Percentiles rank a stretch among this genome's conserved stretches.
These are phyloP conservation scores for Narcine bancroftii DNA, from an alignment of 2,113 vertebrate species.

Conservation along the genomic window DNA sequence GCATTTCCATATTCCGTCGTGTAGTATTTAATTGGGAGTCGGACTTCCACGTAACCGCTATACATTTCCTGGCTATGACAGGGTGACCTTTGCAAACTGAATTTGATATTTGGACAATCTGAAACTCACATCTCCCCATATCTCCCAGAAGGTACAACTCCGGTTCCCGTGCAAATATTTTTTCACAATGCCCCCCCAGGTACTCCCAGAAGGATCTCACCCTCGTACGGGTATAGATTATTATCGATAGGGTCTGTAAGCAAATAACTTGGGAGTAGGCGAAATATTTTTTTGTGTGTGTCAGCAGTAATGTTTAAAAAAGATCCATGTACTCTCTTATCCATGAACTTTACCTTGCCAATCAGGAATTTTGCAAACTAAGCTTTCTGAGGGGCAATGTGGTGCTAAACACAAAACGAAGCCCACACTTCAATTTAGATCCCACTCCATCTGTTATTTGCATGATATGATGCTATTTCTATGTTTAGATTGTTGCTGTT, in stretches of 20 bases:
- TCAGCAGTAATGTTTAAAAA: constrained; percentile 7
- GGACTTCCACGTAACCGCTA: too few relatives aligned
- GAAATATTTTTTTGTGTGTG: neutral
- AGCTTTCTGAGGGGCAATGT: neutral
- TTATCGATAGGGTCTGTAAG: neutral
- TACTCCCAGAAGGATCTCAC: too few relatives aligned
- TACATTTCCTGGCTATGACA: too few relatives aligned
- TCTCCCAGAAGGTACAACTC: too few relatives aligned
- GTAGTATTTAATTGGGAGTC: too few relatives aligned
- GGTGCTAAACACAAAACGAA: neutral
- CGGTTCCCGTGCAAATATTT: too few relatives aligned
- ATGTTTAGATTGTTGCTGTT: neutral
- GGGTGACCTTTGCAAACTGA: too few relatives aligned
- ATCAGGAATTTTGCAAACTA: neutral
- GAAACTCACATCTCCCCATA: too few relatives aligned
- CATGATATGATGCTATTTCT: neutral
- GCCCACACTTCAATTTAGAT: neutral
- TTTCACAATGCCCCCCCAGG: too few relatives aligned
- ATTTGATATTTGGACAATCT: too few relatives aligned
- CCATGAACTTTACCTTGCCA: neutral
- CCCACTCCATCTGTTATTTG: neutral
- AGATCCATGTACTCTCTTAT: neutral
- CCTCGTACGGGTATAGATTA: too few relatives aligned
- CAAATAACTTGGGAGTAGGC: neutral
- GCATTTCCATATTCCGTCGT: too few relatives aligned